phyloP scores from a whole-genome alignment of 2,797 vertebrate genomes.

The Bufotes viridis region DNA sequence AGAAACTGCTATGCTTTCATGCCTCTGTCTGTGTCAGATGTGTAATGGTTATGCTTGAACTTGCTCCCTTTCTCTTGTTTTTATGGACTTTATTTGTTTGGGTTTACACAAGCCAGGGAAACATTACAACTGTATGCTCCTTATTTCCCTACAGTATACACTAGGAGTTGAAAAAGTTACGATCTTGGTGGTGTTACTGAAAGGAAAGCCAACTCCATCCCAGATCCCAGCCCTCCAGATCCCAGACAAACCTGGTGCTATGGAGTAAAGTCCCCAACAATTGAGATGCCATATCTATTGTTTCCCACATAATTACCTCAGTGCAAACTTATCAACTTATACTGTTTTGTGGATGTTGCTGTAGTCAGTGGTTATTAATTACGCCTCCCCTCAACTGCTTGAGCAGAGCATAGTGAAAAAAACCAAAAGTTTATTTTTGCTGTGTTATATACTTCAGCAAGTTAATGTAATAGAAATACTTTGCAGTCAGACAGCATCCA shows the following conservation, averaged over 20 bases:
- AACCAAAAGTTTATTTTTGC: slow-evolving; percentile 50
- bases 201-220: too few relatives aligned
- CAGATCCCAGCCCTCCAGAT: background rate
- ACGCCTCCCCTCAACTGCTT: background rate
- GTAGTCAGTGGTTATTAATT: background rate
- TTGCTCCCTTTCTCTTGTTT: too few relatives aligned
- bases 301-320: background rate
- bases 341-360: background rate
- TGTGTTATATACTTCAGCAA: slow-evolving; percentile 49
- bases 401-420: slow-evolving; percentile 15
- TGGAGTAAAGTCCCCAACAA: background rate
- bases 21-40: too few relatives aligned
- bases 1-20: too few relatives aligned
- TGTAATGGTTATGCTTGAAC: too few relatives aligned
- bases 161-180: too few relatives aligned
- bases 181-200: too few relatives aligned
- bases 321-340: background rate
- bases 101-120: too few relatives aligned
- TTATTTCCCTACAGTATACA: too few relatives aligned
- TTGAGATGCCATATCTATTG: background rate
- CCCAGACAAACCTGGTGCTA: background rate
- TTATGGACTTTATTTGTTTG: too few relatives aligned
- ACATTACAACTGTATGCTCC: too few relatives aligned
- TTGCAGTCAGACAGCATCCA: slow-evolving; percentile 57
- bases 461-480: slow-evolving; percentile 57